Base-by-base conservation (phyloP, 1,140 invertebrate species). In the Brachionus calyciflorus region DNA sequence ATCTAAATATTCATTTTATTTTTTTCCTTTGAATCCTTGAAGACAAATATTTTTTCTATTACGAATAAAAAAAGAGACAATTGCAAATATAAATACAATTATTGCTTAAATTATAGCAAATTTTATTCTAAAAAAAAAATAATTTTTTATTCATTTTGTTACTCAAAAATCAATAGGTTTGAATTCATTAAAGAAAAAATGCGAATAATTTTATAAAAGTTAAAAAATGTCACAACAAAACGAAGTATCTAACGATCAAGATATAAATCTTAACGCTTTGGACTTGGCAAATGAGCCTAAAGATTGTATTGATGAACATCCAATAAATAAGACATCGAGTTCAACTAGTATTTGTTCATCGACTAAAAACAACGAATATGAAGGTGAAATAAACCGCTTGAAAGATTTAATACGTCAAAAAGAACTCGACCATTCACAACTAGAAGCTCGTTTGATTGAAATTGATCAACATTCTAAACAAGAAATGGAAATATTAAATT, bases 401-500 rank as follows among this genome's bases (percentile, higher is more conserved):
- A 49, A 33, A 24, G 46, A 73, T 30, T 17, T 73, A n/a, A 40
- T 73, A 30, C n/a, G 28, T 1, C 46, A 55, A 37, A 73, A 53
- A 73, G 51, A 73, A 9, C 17, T 14, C 17, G 69, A 73, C 12
- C 28, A 55, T 41, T 48, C 44, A 37, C 28, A 55, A 9, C 19
- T 51, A 26, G 69, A 73, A 51, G 3, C 3, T 12, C 28, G 46
- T 0, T 10, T 73, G 17, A 28, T 12, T 28, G 69, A 73, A 7
- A 49, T 73, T 3, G 69, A 73, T 3, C 24, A 33, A n/a, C 46
- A 73, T 21, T 73, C 51, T 10, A 73, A 30, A 33, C 19, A 21
- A 33, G 44, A 73, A 30, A 17, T 73, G 5, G 69, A 73, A 73
- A 21, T 28, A 51, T 30, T 73, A 21, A 37, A 73, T 73, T 33